Base-by-base conservation (phyloP, 2,888 invertebrate species). In the Embidobia sp. region DNA sequence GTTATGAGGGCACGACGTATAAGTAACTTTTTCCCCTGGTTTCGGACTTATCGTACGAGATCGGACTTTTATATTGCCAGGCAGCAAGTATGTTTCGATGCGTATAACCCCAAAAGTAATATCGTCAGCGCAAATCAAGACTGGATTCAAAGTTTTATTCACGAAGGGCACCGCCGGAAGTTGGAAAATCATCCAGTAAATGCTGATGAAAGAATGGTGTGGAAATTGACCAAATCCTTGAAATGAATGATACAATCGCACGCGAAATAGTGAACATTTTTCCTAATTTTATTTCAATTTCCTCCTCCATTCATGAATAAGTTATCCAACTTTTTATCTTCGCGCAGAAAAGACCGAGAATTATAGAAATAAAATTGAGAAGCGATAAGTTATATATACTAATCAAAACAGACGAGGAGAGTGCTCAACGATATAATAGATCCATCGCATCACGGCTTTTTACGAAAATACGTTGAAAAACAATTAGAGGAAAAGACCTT, bases 81-180 rank as follows among this genome's bases (percentile, higher is more conserved):
- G 26, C 37, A 33, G 33, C 61, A 18, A 67, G 67, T 42, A 55
- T 59, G 70, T 57, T 42, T 51, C 35, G 55, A 48, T 64, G 63
- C 49, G 53, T 57, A 40, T 46, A 74, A 63, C 55, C 48, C 77
- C 64, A 57, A 74, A 78, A 78, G 78, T 74, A 78, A 78, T 74
- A 78, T 74, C 70, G 72, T 72, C 72, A 77, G 78, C 78, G 61
- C 69, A 69, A 74, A 74, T 64, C 63, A 64, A 48, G 74, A 35
- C 57, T 46, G 64, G 74, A 75, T 75, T 69, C 57, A 70, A 64
- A 69, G 64, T 59, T 61, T 74, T 46, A 53, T 74, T 78, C 57
- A 59, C 40, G 6, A 16, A 51, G 35, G 63, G 64, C 22, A 53
- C 5, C 15, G 31, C 18, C 40, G 40, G 57, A 77, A 53, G 37